Percentiles rank a stretch among this genome's conserved stretches.
Conservation (phyloP, 2,797 vertebrate genomes). For the Liasis olivaceus region DNA sequence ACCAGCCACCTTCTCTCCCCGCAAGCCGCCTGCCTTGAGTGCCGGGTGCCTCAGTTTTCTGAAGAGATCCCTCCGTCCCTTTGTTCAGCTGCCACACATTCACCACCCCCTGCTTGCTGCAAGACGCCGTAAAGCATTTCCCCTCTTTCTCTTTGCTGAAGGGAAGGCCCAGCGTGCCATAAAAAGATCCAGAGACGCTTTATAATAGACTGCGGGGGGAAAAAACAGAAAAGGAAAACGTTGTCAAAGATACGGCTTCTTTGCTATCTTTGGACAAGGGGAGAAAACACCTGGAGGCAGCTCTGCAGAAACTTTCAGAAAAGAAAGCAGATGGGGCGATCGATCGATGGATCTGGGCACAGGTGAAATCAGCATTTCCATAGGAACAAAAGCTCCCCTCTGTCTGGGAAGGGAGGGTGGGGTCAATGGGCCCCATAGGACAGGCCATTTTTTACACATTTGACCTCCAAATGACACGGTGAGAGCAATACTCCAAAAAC, state of each 20-base stretch:
- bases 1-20: conserved; percentile 59
- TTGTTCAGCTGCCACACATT: neutral
- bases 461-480: neutral
- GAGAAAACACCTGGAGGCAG: conserved; percentile 3
- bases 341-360: too few relatives aligned
- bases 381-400: neutral
- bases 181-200: conserved; percentile 43
- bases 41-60: conserved; percentile 29
- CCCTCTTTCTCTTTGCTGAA: conserved; percentile 27
- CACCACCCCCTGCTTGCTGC: conserved; percentile 1
- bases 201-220: conserved; percentile 13
- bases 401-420: neutral
- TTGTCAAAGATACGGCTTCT: conserved; percentile 18
- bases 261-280: conserved; percentile 37
- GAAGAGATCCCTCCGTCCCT: conserved; percentile 20
- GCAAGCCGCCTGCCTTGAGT: conserved; percentile 47
- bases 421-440: too few relatives aligned
- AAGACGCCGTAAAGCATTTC: conserved; percentile 4
- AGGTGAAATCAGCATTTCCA: neutral
- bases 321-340: neutral
- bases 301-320: conserved; percentile 37
- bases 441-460: neutral
- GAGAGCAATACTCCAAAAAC: too few relatives aligned
- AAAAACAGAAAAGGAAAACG: neutral
- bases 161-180: neutral